A percentile compares a stretch with the other conserved stretches of the same genome.
Evolutionary conservation across 2,113 vertebrate species (phyloP).

Genomic region (Ciconia maguari): DNA sequence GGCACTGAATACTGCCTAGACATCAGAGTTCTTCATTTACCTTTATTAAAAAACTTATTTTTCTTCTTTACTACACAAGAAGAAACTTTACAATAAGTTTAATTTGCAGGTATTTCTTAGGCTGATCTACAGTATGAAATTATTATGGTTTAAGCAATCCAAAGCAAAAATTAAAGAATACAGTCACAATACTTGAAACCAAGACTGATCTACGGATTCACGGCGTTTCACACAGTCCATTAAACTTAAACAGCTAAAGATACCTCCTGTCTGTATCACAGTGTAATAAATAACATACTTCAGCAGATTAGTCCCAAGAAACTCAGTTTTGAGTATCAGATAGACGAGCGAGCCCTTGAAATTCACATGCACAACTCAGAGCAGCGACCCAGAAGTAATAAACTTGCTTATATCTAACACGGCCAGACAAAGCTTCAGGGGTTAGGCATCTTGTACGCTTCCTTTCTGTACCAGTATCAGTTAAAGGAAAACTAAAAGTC

Average conservation of each 20-base stretch:
- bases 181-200: not conserved
- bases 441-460: not conserved
- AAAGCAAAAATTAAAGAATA: not conserved
- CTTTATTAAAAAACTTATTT: not conserved
- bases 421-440: not conserved
- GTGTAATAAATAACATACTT: too few species aligned
- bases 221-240: not conserved
- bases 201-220: accelerated
- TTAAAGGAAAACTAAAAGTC: not conserved
- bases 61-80: not conserved
- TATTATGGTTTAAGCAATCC: not conserved
- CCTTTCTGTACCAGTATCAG: not conserved
- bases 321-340: not conserved
- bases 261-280: not conserved
- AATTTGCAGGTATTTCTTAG: not conserved
- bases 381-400: not conserved
- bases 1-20: not conserved
- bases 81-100: not conserved
- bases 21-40: not conserved
- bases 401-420: not conserved
- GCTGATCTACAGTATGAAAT: not conserved
- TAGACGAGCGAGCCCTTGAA: not conserved
- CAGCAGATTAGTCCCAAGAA: not conserved
- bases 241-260: not conserved
- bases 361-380: not conserved